Base-by-base conservation (phyloP, 37 sponge, comb jelly and placozoan genomes). In the Halisarca cf. caerulea region DNA sequence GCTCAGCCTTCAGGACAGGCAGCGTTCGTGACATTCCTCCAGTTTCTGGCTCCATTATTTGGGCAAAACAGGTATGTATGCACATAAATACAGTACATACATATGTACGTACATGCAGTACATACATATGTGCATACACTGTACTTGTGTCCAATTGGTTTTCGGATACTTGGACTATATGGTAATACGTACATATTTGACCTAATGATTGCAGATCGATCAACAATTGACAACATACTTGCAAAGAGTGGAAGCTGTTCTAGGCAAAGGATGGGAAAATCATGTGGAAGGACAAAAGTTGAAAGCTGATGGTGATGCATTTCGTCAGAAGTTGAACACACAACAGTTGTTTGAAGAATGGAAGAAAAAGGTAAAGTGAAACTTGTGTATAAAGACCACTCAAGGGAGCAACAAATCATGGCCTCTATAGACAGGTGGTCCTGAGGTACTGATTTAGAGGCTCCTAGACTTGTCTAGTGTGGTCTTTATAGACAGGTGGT, bases 31-130 rank as follows among this genome's bases (percentile, higher is more conserved):
- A 98, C 77, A 77, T 94, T 38, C 99, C 99, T 27, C 99, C 99
- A 17, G 96, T 98, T 61, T 94, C 96, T 54, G 93, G 96, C 64
- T 90, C 95, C 64, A 98, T 98, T 82, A 98, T 98, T 62, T 98
- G 99, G 99, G 99, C 99, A 34, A 91, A 88, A 82, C 96, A 96
- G 90, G 95, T 94, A 2, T 62, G 91, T 47, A n/a, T 64, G 66
- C 25, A 25, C 42, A n/a, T n/a, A n/a, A n/a, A n/a, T n/a, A n/a
- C n/a, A n/a, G n/a, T n/a, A n/a, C n/a, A n/a, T n/a, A n/a, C n/a
- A n/a, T n/a, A n/a, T n/a, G n/a, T n/a, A n/a, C n/a, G n/a, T n/a
- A n/a, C n/a, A n/a, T n/a, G n/a, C n/a, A n/a, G n/a, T n/a, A n/a
- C n/a, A n/a, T n/a, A n/a, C n/a, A n/a, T n/a, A n/a, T n/a, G n/a